Evolutionary conservation across 2,113 vertebrate genomes (phyloP).

Genomic region (Chamaetylas fuelleborni): DNA sequence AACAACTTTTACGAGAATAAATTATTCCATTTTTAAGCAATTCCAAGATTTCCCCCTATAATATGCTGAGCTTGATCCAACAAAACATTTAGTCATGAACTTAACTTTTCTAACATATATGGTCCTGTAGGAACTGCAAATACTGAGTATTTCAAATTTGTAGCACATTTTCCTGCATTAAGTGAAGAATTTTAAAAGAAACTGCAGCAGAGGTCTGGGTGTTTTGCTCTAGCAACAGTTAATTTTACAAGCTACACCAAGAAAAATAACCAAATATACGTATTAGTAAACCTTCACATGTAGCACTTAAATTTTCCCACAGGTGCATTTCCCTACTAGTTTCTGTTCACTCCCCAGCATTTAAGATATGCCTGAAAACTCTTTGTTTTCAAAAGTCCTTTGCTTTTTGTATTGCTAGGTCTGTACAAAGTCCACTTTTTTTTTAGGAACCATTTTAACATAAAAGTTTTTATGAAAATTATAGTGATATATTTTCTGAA

Average conservation of each 20-base stretch:
- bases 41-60: neutral
- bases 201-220: neutral
- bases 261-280: neutral
- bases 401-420: neutral
- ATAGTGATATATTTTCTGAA: neutral
- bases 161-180: neutral
- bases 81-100: neutral
- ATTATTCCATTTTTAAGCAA: neutral
- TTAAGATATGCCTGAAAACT: neutral
- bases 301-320: neutral
- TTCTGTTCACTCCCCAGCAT: neutral
- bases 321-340: neutral
- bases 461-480: neutral
- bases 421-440: neutral
- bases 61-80: neutral
- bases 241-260: neutral
- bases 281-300: accelerated
- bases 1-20: neutral
- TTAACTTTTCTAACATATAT: neutral
- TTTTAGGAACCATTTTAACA: neutral
- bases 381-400: neutral
- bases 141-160: neutral
- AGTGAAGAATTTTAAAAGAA: neutral
- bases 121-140: neutral
- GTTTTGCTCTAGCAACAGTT: neutral